Evolutionary conservation across 2,113 vertebrate genomes (phyloP).

Genomic region (Lates calcarifer): DNA sequence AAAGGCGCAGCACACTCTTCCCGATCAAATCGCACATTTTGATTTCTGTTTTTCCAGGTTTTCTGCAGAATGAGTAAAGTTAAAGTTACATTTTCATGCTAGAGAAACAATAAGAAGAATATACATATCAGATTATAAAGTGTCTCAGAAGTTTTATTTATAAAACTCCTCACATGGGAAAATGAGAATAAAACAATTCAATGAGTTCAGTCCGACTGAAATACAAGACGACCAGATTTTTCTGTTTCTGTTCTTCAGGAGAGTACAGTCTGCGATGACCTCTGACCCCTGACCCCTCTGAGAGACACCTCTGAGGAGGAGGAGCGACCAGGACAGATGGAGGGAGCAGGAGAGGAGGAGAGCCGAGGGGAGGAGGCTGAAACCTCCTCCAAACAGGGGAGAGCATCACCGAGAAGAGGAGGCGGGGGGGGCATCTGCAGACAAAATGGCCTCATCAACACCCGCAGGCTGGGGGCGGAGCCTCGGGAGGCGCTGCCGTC

Average conservation of each 20-base stretch:
- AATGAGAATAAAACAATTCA: too few species aligned
- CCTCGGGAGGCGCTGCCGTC: constrained; percentile 87
- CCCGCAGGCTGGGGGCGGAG: constrained; percentile 87
- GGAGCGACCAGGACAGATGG: constrained; percentile 58
- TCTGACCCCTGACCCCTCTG: constrained; percentile 51
- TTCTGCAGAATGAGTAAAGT: too few species aligned
- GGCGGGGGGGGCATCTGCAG: constrained; percentile 68
- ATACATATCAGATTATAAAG: too few species aligned
- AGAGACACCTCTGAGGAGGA: constrained; percentile 64
- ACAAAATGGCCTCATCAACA: constrained; percentile 92
- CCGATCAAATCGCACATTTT: too few species aligned
- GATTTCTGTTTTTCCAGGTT: too few species aligned
- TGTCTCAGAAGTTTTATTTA: too few species aligned
- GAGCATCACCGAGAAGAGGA: constrained; percentile 35
- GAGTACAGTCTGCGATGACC: constrained; percentile 40
- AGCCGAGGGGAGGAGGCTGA: constrained; percentile 67
- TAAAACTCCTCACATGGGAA: too few species aligned
- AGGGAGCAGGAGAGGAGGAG: constrained; percentile 67
- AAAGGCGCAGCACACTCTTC: too few species aligned
- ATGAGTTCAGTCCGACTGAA: too few species aligned
- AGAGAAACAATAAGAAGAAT: too few species aligned
- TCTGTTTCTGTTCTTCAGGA: constrained; percentile 49
- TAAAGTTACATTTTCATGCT: too few species aligned
- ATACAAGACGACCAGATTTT: too few species aligned
- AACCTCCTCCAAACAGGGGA: constrained; percentile 71